Evolutionary conservation across 92 coral and sea anemone genomes (phyloP).

Genomic region (Porites rus): DNA sequence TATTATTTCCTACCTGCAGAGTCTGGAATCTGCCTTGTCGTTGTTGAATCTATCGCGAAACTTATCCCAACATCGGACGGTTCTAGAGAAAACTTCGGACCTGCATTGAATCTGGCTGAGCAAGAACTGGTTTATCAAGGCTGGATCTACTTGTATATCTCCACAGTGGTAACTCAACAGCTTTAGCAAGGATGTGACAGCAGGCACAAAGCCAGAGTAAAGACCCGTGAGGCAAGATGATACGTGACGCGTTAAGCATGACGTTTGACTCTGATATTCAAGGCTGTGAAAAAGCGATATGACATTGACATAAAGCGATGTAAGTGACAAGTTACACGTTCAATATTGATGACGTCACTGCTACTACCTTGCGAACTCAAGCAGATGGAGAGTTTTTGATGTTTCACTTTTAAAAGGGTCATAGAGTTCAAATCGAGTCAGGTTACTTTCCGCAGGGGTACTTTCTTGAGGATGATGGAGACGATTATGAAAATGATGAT

Average conservation of each 20-base stretch:
- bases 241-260: constrained; percentile 16
- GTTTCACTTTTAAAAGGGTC: no score
- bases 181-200: constrained; percentile 16
- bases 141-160: constrained; percentile 31
- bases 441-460: no score
- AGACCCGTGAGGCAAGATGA: constrained; percentile 21
- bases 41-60: background rate
- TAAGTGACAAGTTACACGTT: no score
- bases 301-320: background rate
- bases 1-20: constrained; percentile 28
- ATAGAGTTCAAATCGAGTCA: no score
- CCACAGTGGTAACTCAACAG: constrained; percentile 41
- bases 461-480: no score
- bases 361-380: no score
- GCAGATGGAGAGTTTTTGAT: no score
- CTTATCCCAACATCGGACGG: constrained; percentile 36
- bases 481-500: no score
- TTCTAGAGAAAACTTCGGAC: constrained; percentile 16
- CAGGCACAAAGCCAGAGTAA: constrained; percentile 2
- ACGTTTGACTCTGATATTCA: constrained; percentile 19
- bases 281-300: background rate
- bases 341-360: no score
- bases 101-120: constrained; percentile 38
- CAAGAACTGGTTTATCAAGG: constrained; percentile 23
- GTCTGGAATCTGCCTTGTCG: constrained; percentile 38